These are phyloP conservation scores for Adelosebastes latens DNA, from an alignment of 2,797 vertebrate species.

Conservation along the genomic window DNA sequence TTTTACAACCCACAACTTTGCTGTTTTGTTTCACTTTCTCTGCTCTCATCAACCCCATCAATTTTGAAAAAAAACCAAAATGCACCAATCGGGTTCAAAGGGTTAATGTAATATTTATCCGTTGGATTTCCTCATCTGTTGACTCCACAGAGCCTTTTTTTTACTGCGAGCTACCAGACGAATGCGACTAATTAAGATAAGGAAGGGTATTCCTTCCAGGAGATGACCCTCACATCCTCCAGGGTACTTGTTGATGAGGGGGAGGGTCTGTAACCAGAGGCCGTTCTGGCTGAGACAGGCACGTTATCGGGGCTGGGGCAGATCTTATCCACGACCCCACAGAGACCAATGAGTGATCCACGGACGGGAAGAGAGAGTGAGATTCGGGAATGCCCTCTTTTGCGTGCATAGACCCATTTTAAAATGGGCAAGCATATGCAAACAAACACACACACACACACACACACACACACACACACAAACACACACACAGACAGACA, in stretches of 20 bases:
- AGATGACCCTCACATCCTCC: slow-evolving; percentile 45
- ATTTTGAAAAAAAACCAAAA: background rate
- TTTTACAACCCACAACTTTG: background rate
- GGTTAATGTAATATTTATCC: background rate
- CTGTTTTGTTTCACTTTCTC: background rate
- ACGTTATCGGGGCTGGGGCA: slow-evolving; percentile 12
- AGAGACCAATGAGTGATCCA: slow-evolving; percentile 35
- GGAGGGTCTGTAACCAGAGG: slow-evolving; percentile 17
- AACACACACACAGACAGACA: slow-evolving; percentile 30
- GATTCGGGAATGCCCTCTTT: slow-evolving; percentile 45
- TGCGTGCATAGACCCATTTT: background rate
- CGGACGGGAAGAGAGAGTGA: slow-evolving; percentile 37
- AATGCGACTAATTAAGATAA: slow-evolving; percentile 45
- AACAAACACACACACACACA: slow-evolving; percentile 29
- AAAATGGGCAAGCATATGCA: slow-evolving; percentile 15
- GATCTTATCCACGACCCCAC: slow-evolving; percentile 60
- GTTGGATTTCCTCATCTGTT: background rate
- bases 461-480: slow-evolving; percentile 15
- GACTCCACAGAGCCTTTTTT: background rate
- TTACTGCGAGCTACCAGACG: background rate
- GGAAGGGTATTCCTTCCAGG: slow-evolving; percentile 23
- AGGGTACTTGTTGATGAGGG: slow-evolving; percentile 5
- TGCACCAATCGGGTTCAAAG: background rate
- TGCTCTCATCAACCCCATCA: background rate
- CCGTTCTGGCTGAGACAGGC: background rate